Evolutionary conservation across 2,797 vertebrate species (phyloP), one percentile per base, ranked within the genome.

Genomic region (Falco columbarius): DNA sequence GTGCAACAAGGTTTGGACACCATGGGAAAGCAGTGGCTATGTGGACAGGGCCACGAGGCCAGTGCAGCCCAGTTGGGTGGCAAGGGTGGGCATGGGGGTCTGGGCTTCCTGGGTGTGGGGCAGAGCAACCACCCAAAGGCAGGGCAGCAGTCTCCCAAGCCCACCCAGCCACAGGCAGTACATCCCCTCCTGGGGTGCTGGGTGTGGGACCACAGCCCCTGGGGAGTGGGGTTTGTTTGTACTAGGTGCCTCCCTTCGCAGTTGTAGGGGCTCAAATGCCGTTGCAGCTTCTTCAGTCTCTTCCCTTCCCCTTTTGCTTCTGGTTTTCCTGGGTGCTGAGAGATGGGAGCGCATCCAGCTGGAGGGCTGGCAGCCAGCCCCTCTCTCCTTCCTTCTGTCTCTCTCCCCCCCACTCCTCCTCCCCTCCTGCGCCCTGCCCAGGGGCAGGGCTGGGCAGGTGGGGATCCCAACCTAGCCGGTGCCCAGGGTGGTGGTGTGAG

Each of bases 321-420:
- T 84, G 70, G 84, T 97, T 92, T 96, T 94, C 88, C 71, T 90
- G 84, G 77, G 95, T 81, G 93, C 79, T 94, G 87, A 96, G 96
- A 95, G 91, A 93, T 2, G 80, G 86, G 95, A 95, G 73, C 8
- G 74, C 22, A 0, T 83, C 95, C 92, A 92, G 95, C 95, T 90
- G 95, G 77, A 95, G 89, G 81, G 95, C 94, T 92, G 91, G 88
- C 90, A 89, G 82, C 26, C 86, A 88, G 88, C 71, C 93, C 90
- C 93, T 95, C 81, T 95, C 95, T 98, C 97, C 96, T 96, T 92
- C 86, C 82, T 88, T 89, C 94, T 95, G 74, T 91, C 92, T 86
- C 44, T 97, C 95, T 97, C 95, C 97, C 97, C 38, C 77, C 58
- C 83, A 63, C 80, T 44, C 44, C 68, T 95, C 59, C 79, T 86